Base-by-base conservation (phyloP, 1,140 invertebrate species). In the Drosophila orosa region DNA sequence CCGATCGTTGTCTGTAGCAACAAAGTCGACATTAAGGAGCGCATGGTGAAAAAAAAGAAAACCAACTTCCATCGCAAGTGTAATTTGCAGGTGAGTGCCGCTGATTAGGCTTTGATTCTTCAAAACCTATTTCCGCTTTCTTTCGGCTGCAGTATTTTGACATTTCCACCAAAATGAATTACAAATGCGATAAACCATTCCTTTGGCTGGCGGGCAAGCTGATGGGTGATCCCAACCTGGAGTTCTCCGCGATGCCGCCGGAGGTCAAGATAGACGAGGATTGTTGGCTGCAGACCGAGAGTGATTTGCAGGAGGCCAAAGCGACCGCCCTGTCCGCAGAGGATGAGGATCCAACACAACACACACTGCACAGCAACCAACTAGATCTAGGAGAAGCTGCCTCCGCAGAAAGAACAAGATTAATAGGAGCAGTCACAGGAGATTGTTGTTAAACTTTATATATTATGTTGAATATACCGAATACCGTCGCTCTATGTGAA, bases 11-110 rank as follows among this genome's bases (percentile, higher is more conserved):
- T 99, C 1, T 98, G 97, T 92, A 98, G 98, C 19, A 99, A 99
- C 93, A 97, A 99, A 94, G 98, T 99, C 39, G 99, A 99, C 91
- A 99, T 99, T 87, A 99, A 99, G 92, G 99, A 99, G 92, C 96
- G 99, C 82, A 99, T 99, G 95, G 99, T 99, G 31, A 99, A 99
- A 93, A 98, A 99, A n/a, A 99, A 99, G 94, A 97, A 97, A 80
- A 99, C 99, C 90, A 97, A 99, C 6, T 99, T 99, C 92, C 99
- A 99, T 92, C 95, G 98, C 79, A 99, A 99, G 95, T 99, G 99
- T 95, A 99, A 99, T 92, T 94, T 99, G 59, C 98, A 99, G 95
- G 98, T 99, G 93, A 92, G 87, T 91, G 10, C 27, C 12, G 1
- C 9, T 5, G 10, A 13, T 3, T 2, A 17, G 2, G 15, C 7